Base-by-base conservation (phyloP, 2,113 vertebrate species). In the Muscicapa adusta region DNA sequence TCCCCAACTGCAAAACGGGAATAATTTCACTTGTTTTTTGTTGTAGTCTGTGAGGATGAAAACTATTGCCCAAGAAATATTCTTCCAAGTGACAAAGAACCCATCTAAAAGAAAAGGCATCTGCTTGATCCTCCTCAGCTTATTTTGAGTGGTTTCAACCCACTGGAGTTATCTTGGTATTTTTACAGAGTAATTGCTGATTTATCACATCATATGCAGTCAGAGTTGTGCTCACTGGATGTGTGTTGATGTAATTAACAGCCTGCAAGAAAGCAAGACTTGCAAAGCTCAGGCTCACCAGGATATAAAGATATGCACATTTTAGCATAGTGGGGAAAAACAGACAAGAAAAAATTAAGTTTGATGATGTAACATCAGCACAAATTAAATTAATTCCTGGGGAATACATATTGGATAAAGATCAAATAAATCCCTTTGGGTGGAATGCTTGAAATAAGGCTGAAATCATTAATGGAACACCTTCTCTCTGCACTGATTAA, bases 391-490 rank as follows among this genome's bases (percentile, higher is more conserved):
- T 96, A 90, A 83, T 90, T 93, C 78, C 67, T 19, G 33, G 45
- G 57, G 79, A 94, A 90, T 90, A 50, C 68, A 90, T 94, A 93
- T 94, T 96, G 85, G 90, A 83, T 84, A 92, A 86, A 94, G 79
- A 95, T 71, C 90, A 95, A 81, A 90, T 90, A 91, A 96, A 96
- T 75, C 57, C 68, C 65, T 67, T 88, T 81, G n/a, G n/a, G 88
- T 17, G 18, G n/a, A 83, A 90, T 83, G 48, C 53, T 80, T 84
- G 54, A 89, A 94, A 85, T 24, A 76, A 29, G n/a, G 28, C 31
- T 79, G 75, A 93, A 90, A 65, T 66, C 61, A 40, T 94, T 94
- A 92, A 74, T 85, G 31, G 56, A 76, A 36, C n/a, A 18, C 25
- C 36, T 91, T 88, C 74, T 80, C 65, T 80, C 72, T 67, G 42